Base-by-base conservation (phyloP, 2,888 invertebrate species). In the Eristalinus aeneus region DNA sequence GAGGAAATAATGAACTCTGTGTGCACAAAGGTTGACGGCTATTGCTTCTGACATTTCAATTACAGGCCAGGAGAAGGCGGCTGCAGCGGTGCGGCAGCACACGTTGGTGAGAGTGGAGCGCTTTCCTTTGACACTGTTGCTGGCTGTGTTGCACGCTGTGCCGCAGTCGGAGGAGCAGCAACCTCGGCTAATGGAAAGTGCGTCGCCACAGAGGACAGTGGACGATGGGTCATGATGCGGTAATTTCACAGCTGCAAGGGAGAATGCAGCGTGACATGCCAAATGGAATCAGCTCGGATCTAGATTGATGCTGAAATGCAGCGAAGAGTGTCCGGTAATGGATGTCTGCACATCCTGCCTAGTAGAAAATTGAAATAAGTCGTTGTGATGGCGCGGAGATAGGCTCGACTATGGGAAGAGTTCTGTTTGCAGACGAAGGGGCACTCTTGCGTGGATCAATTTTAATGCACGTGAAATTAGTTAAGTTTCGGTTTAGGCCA, bases 1-100 rank as follows among this genome's bases (percentile, higher is more conserved):
- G 20, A 56, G 12, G 53, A 36, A 54, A 81, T 72, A 56, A 64
- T 74, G 64, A 65, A 81, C 69, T 81, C 34, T 60, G 20, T 65
- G n/a, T 32, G 46, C 53, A 64, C 39, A 68, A 34, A 46, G 23
- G 54, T 68, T 34, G 16, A 20, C 65, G 39, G 22, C 12, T 39
- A 64, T 32, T 56, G 74, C 68, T 65, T 65, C 72, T 72, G 71
- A 67, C 76, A 81, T 72, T 76, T 81, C 76, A 76, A 82, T 76
- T 76, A 82, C 65, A 76, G 53, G 53, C 54, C 65, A 67, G 58
- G 16, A n/a, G 77, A 56, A 22, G 36, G 27, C 34, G 27, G 5
- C 27, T 27, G 27, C 5, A 27, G 27, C 27, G 27, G 27, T n/a
- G n/a, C 27, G 27, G 27, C 27, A 5, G 27, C 27, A 12, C 32